These are phyloP conservation scores for Drosophila putrida DNA, from an alignment of 2,888 invertebrate species.

Conservation along the genomic window DNA sequence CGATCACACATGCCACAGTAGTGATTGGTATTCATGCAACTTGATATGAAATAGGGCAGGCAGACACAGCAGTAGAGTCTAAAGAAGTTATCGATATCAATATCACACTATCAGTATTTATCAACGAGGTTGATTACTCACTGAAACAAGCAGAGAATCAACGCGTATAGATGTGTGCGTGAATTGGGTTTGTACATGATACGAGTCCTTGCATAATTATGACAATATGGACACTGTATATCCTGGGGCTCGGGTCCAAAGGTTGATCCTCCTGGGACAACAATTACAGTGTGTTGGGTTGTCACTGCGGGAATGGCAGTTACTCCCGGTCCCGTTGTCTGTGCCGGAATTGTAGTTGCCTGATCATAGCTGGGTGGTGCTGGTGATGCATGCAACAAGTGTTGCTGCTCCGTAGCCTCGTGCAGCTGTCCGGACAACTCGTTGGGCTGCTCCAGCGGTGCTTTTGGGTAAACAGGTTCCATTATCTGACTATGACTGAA, in stretches of 20 bases:
- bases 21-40: constrained; percentile 80
- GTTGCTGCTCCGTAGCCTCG: constrained; percentile 58
- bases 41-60: constrained; percentile 80
- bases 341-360: constrained; percentile 63
- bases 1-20: constrained; percentile 82
- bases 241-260: constrained; percentile 86
- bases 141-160: constrained; percentile 85
- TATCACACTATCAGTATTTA: not conserved
- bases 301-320: constrained; percentile 11
- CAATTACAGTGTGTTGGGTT: constrained; percentile 62
- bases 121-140: constrained; percentile 64
- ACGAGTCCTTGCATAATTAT: constrained; percentile 85
- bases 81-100: constrained; percentile 10
- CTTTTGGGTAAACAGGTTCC: constrained; percentile 62
- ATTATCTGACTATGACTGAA: constrained; percentile 45
- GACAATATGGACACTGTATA: constrained; percentile 86
- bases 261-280: constrained; percentile 56
- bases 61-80: constrained; percentile 82
- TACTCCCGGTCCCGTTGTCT: constrained; percentile 55
- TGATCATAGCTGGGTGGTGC: constrained; percentile 77
- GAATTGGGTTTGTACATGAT: constrained; percentile 85
- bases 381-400: constrained; percentile 40
- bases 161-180: constrained; percentile 87
- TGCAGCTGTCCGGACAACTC: constrained; percentile 18
- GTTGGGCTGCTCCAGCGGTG: constrained; percentile 58